A percentile compares a stretch with the other conserved stretches of the same genome.
These are phyloP conservation scores for Mustelus asterias DNA, from an alignment of 2,113 vertebrate genomes.

Conservation along the genomic window DNA sequence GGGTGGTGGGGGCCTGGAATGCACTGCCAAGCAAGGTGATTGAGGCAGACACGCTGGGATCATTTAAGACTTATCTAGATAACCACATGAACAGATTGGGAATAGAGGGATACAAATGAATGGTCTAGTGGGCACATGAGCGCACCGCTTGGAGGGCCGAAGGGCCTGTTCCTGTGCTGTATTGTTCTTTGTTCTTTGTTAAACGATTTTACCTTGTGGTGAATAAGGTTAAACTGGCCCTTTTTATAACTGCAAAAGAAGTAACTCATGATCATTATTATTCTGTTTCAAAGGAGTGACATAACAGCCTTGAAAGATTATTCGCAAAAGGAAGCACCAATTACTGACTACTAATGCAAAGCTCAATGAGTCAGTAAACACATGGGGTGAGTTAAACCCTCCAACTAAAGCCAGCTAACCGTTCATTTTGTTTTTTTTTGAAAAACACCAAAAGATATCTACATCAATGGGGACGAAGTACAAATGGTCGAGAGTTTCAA, in stretches of 20 bases:
- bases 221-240: not conserved
- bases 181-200: too few relatives aligned
- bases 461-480: too few relatives aligned
- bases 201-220: not conserved
- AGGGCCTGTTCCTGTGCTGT: too few relatives aligned
- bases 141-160: too few relatives aligned
- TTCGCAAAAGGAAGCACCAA: not conserved
- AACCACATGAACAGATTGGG: too few relatives aligned
- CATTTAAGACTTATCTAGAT: too few relatives aligned
- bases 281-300: not conserved
- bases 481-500: too few relatives aligned
- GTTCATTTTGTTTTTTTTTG: not conserved
- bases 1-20: too few relatives aligned
- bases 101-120: too few relatives aligned
- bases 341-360: not conserved
- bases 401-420: not conserved
- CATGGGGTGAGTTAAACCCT: not conserved
- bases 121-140: too few relatives aligned
- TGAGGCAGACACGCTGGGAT: too few relatives aligned
- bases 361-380: not conserved
- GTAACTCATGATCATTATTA: not conserved
- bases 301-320: not conserved
- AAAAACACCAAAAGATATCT: not conserved
- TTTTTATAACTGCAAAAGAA: not conserved
- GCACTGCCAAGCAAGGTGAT: too few relatives aligned